Evolutionary conservation across 2,888 invertebrate species (phyloP), one percentile per base, ranked within the genome.

Genomic region (Coenonympha arcania): DNA sequence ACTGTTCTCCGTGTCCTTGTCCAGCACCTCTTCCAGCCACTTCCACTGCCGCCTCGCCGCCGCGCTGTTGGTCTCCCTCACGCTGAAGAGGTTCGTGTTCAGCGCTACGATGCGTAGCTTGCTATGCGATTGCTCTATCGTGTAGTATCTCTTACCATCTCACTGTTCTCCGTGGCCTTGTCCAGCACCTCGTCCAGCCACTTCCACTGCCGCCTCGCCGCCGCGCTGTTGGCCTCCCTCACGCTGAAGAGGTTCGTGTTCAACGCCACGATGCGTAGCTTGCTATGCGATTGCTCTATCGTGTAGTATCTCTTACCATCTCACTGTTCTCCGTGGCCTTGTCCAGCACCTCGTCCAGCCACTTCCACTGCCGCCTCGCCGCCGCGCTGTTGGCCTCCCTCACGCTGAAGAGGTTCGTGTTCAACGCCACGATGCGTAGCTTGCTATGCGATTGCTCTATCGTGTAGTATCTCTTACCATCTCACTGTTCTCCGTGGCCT

Each of bases 171-270:
- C 34, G 90, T 89, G 4, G 95, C 93, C 65, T 92, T 92, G 28
- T 89, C 87, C 40, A 96, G 87, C 33, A 92, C 91, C 13, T 87
- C 87, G 54, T 92, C 90, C 45, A 97, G 87, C 96, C 96, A 97
- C 36, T 89, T 87, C 91, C 96, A 95, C 81, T 96, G 96, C 53
- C 88, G 90, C 52, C 88, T 64, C 11, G 82, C 77, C 37, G 75
- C 73, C 1, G 56, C 59, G 13, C 70, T 74, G 52, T 69, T 77
- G 1, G 76, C 71, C 49, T 84, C 77, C 60, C 89, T 88, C 4
- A 74, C 62, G 30, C 73, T 74, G 91, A 92, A 95, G 64, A 96
- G 87, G 81, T 95, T 95, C 34, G 96, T 96, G 87, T 97, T 96
- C 59, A 97, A 84, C 19, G 93, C 94, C 50, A 96, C 90, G 68